Evolutionary conservation across 2,797 vertebrate genomes (phyloP).

Genomic region (Falco cherrug): DNA sequence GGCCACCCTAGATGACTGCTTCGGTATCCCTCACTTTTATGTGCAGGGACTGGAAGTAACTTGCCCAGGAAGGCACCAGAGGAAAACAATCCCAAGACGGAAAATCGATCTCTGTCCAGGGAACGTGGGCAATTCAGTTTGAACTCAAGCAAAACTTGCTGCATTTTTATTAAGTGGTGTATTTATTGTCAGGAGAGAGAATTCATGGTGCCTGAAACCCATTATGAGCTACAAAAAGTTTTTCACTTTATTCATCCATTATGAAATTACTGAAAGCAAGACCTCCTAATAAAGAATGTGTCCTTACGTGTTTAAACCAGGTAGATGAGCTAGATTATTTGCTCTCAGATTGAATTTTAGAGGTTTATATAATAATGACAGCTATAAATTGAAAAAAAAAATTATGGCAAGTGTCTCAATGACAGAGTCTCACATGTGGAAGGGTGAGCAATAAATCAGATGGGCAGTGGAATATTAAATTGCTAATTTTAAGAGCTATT

Average conservation of each 20-base stretch:
- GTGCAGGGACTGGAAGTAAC: neutral
- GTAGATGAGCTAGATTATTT: slow-evolving; percentile 40
- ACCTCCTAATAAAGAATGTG: slow-evolving; percentile 37
- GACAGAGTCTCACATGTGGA: slow-evolving; percentile 23
- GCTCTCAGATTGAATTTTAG: slow-evolving; percentile 67
- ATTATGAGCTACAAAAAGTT: neutral
- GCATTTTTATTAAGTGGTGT: neutral
- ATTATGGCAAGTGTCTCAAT: slow-evolving; percentile 37
- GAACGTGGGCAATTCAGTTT: neutral
- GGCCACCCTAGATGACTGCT: neutral
- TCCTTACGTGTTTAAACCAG: slow-evolving; percentile 42
- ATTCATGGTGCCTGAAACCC: slow-evolving; percentile 12
- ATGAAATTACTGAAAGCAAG: slow-evolving; percentile 32
- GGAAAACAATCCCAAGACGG: neutral
- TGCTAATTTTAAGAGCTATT: slow-evolving; percentile 58
- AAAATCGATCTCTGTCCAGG: neutral
- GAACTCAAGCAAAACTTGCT: slow-evolving; percentile 10
- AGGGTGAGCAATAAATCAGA: slow-evolving; percentile 56
- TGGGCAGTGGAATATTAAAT: slow-evolving; percentile 27
- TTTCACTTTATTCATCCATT: neutral
- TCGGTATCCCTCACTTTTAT: neutral
- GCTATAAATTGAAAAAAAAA: slow-evolving; percentile 47
- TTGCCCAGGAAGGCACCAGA: neutral
- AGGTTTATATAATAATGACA: slow-evolving; percentile 54
- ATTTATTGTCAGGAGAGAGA: neutral